These are phyloP conservation scores for Xestia ashworthii DNA, from an alignment of 2,888 invertebrate genomes.

Conservation along the genomic window DNA sequence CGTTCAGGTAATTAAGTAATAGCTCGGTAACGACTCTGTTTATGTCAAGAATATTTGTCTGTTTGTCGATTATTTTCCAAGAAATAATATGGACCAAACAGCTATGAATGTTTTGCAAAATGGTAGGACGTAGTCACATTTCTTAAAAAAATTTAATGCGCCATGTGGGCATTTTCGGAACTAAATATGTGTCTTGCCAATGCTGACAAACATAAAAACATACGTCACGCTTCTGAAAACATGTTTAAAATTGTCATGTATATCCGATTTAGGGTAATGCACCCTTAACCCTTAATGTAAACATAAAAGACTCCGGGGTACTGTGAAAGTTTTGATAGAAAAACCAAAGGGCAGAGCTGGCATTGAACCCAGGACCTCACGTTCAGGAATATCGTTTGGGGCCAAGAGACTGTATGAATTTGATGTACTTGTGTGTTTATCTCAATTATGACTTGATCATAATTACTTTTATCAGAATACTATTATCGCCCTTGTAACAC, in stretches of 20 bases:
- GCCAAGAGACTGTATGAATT: not conserved
- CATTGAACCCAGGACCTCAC: not conserved
- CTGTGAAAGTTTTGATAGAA: not conserved
- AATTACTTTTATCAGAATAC: not conserved
- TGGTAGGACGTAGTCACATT: not conserved
- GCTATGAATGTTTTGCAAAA: too few species aligned
- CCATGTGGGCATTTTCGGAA: not conserved
- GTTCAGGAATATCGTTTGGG: not conserved
- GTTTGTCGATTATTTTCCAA: conserved; percentile 11
- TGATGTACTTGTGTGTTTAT: not conserved
- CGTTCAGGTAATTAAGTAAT: conserved; percentile 88
- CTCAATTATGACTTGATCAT: not conserved
- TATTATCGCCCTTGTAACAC: not conserved
- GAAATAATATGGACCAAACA: not conserved
- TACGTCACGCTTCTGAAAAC: not conserved
- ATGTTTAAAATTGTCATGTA: too few species aligned
- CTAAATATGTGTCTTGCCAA: not conserved
- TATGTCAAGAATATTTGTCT: conserved; percentile 54
- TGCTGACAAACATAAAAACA: too few species aligned
- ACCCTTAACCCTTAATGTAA: too few species aligned
- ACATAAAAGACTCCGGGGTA: too few species aligned
- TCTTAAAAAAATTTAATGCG: too few species aligned
- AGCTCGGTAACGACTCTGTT: conserved; percentile 67
- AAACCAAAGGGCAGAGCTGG: not conserved
- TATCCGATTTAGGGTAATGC: too few species aligned